phyloP scores from a whole-genome alignment of 2,797 vertebrate genomes.

The Onychomys arenicola region DNA sequence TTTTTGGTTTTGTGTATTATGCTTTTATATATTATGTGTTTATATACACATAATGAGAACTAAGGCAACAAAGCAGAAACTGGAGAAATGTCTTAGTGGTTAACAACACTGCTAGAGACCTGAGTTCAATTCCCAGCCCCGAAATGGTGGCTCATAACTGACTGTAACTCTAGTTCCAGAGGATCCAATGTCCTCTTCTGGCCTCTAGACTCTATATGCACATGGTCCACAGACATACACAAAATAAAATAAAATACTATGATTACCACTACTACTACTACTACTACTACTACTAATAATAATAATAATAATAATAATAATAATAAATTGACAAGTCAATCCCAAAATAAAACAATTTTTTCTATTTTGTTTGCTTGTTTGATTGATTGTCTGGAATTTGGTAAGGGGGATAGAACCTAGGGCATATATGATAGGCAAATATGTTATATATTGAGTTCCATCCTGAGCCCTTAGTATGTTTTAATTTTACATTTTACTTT shows the following conservation, averaged over 20 bases:
- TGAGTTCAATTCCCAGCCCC: not conserved
- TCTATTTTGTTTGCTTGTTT: not conserved
- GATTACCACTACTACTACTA: not conserved
- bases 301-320: not conserved
- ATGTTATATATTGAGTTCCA: not conserved
- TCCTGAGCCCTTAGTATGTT: not conserved
- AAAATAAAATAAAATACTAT: not conserved
- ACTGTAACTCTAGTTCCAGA: not conserved
- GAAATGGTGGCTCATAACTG: not conserved
- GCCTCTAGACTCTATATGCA: not conserved
- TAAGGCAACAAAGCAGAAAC: not conserved
- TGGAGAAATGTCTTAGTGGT: not conserved
- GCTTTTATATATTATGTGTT: not conserved
- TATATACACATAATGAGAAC: conserved; percentile 8
- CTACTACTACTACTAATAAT: not conserved
- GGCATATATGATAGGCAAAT: not conserved
- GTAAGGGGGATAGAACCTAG: not conserved
- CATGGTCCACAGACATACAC: not conserved
- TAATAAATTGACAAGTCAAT: not conserved
- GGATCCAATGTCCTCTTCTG: not conserved
- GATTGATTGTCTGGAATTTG: not conserved
- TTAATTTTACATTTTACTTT: conserved; percentile 10
- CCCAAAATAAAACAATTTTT: conserved; percentile 24
- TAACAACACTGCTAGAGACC: not conserved
- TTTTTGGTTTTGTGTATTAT: not conserved